Conservation (phyloP, 2,113 vertebrate species). For the Thermophis baileyi region DNA sequence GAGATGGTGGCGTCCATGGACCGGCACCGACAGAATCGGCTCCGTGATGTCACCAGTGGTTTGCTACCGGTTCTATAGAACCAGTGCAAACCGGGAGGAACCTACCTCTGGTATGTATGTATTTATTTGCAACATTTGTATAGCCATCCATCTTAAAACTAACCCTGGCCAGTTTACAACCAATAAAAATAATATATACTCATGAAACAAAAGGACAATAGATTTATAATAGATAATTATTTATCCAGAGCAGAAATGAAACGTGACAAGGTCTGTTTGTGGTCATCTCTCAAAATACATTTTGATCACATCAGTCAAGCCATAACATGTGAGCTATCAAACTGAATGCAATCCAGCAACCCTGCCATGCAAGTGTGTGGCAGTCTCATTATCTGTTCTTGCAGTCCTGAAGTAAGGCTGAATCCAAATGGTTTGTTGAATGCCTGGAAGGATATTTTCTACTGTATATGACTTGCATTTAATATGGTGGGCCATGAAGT, state of each 20-base stretch:
- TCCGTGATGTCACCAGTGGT: no score
- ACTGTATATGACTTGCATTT: neutral
- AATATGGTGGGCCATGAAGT: neutral
- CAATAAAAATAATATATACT: neutral
- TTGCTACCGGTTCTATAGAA: no score
- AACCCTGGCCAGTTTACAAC: neutral
- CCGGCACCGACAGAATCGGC: no score
- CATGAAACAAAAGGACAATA: neutral
- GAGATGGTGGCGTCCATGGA: no score
- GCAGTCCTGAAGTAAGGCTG: neutral
- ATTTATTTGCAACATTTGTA: neutral
- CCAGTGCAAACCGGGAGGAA: no score
- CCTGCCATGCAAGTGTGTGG: neutral
- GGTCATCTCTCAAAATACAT: neutral
- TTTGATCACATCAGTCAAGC: neutral
- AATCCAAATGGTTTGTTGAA: neutral
- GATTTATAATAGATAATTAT: neutral
- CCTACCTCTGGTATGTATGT: no score
- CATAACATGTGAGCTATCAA: neutral
- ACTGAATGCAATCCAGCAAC: neutral
- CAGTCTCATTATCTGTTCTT: neutral
- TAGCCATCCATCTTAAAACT: neutral
- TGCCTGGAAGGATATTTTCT: neutral
- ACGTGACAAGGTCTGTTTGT: neutral
- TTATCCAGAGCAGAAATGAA: neutral